phyloP scores from a whole-genome alignment of 2,113 vertebrate species.

The Spilogale gracilis region DNA sequence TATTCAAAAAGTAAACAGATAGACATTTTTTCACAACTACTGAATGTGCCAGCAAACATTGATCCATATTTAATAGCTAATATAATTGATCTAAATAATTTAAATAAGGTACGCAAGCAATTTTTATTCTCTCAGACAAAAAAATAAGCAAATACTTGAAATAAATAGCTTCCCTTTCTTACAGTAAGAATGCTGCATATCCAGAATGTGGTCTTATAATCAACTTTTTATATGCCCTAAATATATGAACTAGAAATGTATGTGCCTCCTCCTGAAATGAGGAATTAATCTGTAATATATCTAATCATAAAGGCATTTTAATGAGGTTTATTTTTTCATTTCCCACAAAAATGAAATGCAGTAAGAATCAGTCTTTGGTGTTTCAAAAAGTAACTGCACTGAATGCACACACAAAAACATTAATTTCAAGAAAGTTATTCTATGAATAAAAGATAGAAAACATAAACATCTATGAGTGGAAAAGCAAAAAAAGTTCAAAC shows the following conservation, averaged over 20 bases:
- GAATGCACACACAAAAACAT: constrained; percentile 44
- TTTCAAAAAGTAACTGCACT: not conserved
- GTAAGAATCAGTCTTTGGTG: not conserved
- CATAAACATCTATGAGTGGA: not conserved
- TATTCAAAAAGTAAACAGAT: constrained; percentile 57
- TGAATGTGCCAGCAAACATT: constrained; percentile 20
- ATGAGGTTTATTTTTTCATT: not conserved
- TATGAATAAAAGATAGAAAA: constrained; percentile 44
- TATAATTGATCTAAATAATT: constrained; percentile 67
- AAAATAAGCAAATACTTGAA: constrained; percentile 50
- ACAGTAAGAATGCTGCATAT: not conserved
- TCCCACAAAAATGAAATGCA: not conserved
- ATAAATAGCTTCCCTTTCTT: constrained; percentile 39
- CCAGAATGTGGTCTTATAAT: not conserved
- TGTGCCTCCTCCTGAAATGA: not conserved
- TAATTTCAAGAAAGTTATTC: constrained; percentile 16
- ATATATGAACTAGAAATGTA: not conserved
- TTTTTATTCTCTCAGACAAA: constrained; percentile 65
- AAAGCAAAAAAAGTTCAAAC: not conserved
- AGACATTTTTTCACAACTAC: constrained; percentile 13
- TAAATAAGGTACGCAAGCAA: constrained; percentile 45
- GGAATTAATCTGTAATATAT: constrained; percentile 10
- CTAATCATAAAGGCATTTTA: not conserved
- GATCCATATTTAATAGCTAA: constrained; percentile 53
- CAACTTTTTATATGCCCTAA: not conserved